A percentile compares a stretch with the other conserved stretches of the same genome.
phyloP scores from a whole-genome alignment of 2,113 vertebrate species.

The Vulpes lagopus region DNA sequence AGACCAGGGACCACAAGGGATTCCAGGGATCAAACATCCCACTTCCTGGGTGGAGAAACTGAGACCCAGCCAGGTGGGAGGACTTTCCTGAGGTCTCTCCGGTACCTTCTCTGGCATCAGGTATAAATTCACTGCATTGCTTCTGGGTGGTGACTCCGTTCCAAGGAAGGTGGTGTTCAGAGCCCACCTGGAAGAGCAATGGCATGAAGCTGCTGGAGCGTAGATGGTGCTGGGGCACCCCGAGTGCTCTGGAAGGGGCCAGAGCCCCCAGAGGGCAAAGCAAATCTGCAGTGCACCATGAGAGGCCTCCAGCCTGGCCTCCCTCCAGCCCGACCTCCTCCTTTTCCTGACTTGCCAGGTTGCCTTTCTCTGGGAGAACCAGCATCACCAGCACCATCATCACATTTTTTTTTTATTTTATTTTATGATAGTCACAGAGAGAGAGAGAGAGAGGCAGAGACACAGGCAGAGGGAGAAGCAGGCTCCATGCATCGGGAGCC shows the following conservation, averaged over 20 bases:
- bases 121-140: background rate
- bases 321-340: background rate
- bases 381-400: fast-evolving
- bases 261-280: background rate
- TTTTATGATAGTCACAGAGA: too few species aligned
- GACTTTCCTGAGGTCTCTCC: background rate
- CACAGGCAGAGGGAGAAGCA: too few species aligned
- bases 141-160: background rate
- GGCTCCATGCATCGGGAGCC: too few species aligned
- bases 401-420: too few species aligned
- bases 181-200: background rate
- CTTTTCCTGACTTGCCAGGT: background rate
- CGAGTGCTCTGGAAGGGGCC: fast-evolving
- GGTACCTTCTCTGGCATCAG: background rate
- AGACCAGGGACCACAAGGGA: background rate
- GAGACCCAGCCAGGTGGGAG: background rate
- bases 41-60: background rate
- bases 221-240: too few species aligned
- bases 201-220: background rate
- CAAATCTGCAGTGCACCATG: too few species aligned
- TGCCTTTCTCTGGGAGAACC: background rate
- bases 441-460: too few species aligned
- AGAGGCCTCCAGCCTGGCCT: background rate
- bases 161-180: background rate
- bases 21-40: background rate